These are phyloP conservation scores for Eunapius fragilis DNA, from an alignment of 37 sponge, comb jelly and placozoan species.

Conservation along the genomic window DNA sequence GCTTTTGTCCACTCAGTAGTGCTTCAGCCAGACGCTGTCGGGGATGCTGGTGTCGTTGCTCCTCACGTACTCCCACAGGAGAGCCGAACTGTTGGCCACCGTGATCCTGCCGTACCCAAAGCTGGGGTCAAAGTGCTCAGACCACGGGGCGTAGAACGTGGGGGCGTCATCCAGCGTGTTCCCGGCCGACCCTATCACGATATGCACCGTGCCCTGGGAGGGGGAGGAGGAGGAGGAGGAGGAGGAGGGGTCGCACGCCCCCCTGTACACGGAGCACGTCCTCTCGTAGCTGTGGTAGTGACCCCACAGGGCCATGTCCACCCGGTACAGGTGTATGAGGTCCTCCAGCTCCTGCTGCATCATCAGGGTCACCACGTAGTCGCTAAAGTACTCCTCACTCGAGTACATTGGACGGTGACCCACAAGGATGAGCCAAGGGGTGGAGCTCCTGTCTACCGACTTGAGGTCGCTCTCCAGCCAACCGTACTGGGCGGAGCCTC, in stretches of 20 bases:
- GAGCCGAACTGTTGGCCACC: slow-evolving; percentile 11
- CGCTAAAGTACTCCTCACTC: slow-evolving; percentile 21
- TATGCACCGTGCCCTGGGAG: slow-evolving; percentile 52
- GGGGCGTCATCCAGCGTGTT: slow-evolving; percentile 11
- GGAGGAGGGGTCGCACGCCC: slow-evolving; percentile 32
- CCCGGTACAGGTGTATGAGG: slow-evolving; percentile 55
- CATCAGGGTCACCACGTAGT: slow-evolving; percentile 21
- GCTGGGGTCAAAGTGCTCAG: slow-evolving; percentile 10
- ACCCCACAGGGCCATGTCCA: slow-evolving; percentile 59
- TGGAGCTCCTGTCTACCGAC: slow-evolving; percentile 37
- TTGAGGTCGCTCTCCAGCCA: slow-evolving; percentile 75
- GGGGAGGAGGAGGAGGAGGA: too few species aligned
- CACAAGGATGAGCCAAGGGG: slow-evolving; percentile 67
- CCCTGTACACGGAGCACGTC: slow-evolving; percentile 52
- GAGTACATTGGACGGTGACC: slow-evolving; percentile 72
- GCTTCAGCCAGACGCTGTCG: slow-evolving; percentile 22
- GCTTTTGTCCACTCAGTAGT: not conserved
- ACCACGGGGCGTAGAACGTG: slow-evolving; percentile 39
- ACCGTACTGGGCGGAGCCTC: slow-evolving; percentile 49
- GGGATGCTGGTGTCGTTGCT: slow-evolving; percentile 12
- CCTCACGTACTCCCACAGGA: slow-evolving; percentile 49
- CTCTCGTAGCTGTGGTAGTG: slow-evolving; percentile 77
- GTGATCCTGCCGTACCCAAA: slow-evolving; percentile 41
- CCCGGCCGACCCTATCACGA: slow-evolving; percentile 69
- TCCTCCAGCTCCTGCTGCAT: slow-evolving; percentile 51